Base-by-base conservation (phyloP, 2,113 vertebrate genomes). In the Anas platyrhynchos region DNA sequence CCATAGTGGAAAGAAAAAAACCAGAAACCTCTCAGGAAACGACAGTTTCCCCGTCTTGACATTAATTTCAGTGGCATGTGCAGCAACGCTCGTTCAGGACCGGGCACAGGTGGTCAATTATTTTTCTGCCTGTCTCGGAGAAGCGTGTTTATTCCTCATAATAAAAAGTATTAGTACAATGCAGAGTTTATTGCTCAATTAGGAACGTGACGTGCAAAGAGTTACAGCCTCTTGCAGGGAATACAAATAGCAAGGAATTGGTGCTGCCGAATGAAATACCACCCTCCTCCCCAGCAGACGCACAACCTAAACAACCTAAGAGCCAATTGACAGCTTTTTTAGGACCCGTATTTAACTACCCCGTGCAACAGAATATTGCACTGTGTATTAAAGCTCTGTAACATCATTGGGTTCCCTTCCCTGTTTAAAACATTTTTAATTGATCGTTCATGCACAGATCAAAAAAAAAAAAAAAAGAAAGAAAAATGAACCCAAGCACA, bases 141-240 rank as follows among this genome's bases (percentile, higher is more conserved):
- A 91, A 86, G 74, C 69, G 44, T 89, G 91, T 89, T 95, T 93
- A 95, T 83, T 89, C 63, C 71, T 84, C 67, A 71, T 83, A 96
- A 91, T 94, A 94, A 94, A 94, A 93, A 8, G 16, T 88, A 87
- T 95, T 93, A 92, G 61, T 83, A 77, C 71, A 87, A 85, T 52
- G 76, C 25, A 56, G 68, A 83, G 76, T 86, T 95, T 96, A 93
- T 85, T 58, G 74, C 87, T 93, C 92, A 86, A 43, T 91, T 93
- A 95, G 82, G 65, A 61, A 81, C 84, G 66, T 80, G 88, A 91
- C 90, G 76, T 4, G n/a, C n/a, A 62, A 89, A 86, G 93, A 83
- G 36, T 88, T 94, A 95, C 43, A 96, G 69, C 52, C 56, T 91
- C 59, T 88, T 62, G 48, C 1, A 4, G 32, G 36, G 43, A 74